Base-by-base conservation (phyloP, 2,888 invertebrate genomes). In the Microchrysa polita region DNA sequence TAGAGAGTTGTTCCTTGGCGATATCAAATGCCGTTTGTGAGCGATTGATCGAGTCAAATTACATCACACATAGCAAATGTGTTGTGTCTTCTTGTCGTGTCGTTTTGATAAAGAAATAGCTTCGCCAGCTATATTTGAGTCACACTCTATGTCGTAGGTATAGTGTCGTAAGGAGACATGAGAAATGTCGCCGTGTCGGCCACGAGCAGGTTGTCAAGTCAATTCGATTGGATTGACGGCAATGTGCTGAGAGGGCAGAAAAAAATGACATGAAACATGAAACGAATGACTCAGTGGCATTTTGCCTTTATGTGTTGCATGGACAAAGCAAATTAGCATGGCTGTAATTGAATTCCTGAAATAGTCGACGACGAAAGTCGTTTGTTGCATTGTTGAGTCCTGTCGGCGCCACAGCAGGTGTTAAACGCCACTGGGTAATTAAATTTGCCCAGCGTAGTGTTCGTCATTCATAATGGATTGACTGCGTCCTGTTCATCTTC, bases 51-150 rank as follows among this genome's bases (percentile, higher is more conserved):
- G 44, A 20, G n/a, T 14, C 14, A 34, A 65, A 48, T 48, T 65
- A 65, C 65, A 65, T 65, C 44, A 65, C 65, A 65, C 48, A 65
- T 65, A 65, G 44, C 44, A 65, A 34, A 7, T n/a, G n/a, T n/a
- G n/a, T n/a, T n/a, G n/a, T n/a, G n/a, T n/a, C n/a, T n/a, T n/a
- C n/a, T n/a, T n/a, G 12, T 63, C 20, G 27, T 34, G 14, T 48
- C 48, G 48, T 22, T 7, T 48, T 44, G 48, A 65, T 48, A 65
- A 65, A 61, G 27, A 65, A 65, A 65, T 16, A 65, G 48, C 65
- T 1, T 34, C 22, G 48, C 65, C 9, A 65, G 65, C 65, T n/a
- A n/a, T n/a, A 48, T 23, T 65, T 22, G 27, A 65, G 18, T 48
- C 42, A 18, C 18, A 40, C 61, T n/a, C n/a, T n/a, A n/a, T n/a